Evolutionary conservation across 2,113 vertebrate species (phyloP).

Genomic region (Procapra przewalskii): DNA sequence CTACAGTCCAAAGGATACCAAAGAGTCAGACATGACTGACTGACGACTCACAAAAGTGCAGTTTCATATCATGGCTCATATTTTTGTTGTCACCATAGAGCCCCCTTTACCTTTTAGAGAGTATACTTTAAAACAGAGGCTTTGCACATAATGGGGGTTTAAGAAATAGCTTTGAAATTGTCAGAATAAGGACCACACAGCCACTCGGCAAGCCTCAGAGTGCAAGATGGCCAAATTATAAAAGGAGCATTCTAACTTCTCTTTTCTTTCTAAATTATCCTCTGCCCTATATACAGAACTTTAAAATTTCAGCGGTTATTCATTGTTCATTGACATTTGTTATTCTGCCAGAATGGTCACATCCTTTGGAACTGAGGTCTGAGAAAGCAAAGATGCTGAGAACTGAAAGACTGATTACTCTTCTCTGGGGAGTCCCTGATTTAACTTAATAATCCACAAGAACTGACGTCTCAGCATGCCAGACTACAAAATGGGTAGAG

Average conservation of each 20-base stretch:
- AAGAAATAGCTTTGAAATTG: not conserved
- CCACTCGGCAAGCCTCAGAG: not conserved
- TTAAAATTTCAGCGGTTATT: not conserved
- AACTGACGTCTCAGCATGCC: not conserved
- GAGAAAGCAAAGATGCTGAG: not conserved
- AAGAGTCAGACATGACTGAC: not conserved
- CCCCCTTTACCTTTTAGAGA: not conserved
- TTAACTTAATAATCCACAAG: not conserved
- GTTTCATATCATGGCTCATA: not conserved
- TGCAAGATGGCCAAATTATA: not conserved
- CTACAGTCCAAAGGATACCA: not conserved
- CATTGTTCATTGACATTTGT: not conserved
- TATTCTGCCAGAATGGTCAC: not conserved
- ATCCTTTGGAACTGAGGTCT: not conserved
- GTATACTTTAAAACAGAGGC: not conserved
- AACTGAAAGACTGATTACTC: not conserved
- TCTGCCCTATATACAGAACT: not conserved
- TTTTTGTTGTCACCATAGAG: not conserved
- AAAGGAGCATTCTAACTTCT: not conserved
- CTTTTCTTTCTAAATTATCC: not conserved
- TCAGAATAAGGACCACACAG: not conserved
- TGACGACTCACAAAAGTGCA: not conserved
- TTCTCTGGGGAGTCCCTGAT: not conserved
- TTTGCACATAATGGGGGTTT: not conserved
- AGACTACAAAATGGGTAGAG: not conserved